Base-by-base conservation (phyloP, 2,888 invertebrate genomes). In the Pristionchus arcanus region DNA sequence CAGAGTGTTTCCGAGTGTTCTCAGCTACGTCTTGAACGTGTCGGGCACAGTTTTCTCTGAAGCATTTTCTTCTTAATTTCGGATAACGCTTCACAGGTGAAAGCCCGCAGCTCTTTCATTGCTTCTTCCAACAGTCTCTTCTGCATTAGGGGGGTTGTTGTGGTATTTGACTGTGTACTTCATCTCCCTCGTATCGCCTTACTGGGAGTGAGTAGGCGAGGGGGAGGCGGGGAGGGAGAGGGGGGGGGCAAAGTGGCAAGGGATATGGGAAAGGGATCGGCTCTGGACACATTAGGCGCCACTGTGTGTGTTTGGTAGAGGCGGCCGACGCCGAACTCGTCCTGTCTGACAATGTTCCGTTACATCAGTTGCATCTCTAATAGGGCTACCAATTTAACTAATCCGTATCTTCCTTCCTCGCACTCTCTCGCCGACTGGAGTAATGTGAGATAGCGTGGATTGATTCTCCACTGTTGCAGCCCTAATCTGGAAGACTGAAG, bases 141-240 rank as follows among this genome's bases (percentile, higher is more conserved):
- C 42, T 13, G 28, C 49, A 81, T 25, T 53, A 21, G 21, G 37
- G 21, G 37, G 37, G 37, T 74, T 81, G 81, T 81, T 81, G 81
- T 81, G 81, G 81, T 81, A 81, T 74, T 74, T 74, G 74, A 74
- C 74, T 37, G 74, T 81, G 81, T 81, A 81, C 81, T 81, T 81
- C 81, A 81, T 81, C 81, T 81, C 21, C 31, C 42, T 28, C 31
- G 81, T 81, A 81, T 81, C 81, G 81, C n/a, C 49, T 81, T 81
- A 81, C 81, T 28, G 15, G 74, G 74, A 74, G 74, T 74, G 74
- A 74, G 63, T 63, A 63, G 15, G 31, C 16, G 68, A 31, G 68
- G 31, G 68, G 28, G 31, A 31, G 68, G n/a, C 15, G 11, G 25
- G 25, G 31, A 25, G 71, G 34, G 71, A 16, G 31, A 13, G 31